Evolutionary conservation across 2,113 vertebrate genomes (phyloP).

Genomic region (Reinhardtius hippoglossoides): DNA sequence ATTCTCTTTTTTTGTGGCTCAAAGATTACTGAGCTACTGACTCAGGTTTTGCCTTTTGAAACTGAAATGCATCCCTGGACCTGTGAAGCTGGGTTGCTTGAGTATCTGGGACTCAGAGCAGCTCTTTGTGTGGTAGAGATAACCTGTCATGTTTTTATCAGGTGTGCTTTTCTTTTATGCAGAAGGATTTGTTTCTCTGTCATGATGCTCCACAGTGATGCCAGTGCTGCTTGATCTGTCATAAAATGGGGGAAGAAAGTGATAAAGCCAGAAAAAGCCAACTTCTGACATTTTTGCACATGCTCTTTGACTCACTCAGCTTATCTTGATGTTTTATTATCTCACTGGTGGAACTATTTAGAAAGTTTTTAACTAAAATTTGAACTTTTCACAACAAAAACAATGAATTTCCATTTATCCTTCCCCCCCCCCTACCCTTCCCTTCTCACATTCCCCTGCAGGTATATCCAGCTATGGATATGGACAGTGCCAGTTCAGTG

Average conservation of each 20-base stretch:
- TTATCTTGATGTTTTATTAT: slow-evolving; percentile 35
- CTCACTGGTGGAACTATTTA: slow-evolving; percentile 22
- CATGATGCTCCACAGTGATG: slow-evolving; percentile 34
- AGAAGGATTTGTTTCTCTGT: slow-evolving; percentile 30
- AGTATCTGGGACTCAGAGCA: slow-evolving; percentile 20
- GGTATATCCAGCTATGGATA: slow-evolving; percentile 88
- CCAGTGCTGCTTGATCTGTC: slow-evolving; percentile 41
- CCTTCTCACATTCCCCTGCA: slow-evolving; percentile 38
- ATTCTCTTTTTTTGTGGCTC: no score
- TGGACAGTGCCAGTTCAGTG: slow-evolving; percentile 92
- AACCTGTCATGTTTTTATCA: slow-evolving; percentile 33
- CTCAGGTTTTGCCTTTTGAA: slow-evolving; percentile 24
- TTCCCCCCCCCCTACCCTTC: neutral
- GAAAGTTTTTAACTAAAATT: neutral
- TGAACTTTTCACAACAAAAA: slow-evolving; percentile 34
- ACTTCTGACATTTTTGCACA: no score
- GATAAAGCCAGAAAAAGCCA: slow-evolving; percentile 28
- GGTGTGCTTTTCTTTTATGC: slow-evolving; percentile 40
- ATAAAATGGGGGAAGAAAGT: slow-evolving; percentile 31
- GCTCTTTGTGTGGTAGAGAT: slow-evolving; percentile 14
- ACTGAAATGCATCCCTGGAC: slow-evolving; percentile 37
- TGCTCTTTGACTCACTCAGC: slow-evolving; percentile 29
- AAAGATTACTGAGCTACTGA: slow-evolving; percentile 5
- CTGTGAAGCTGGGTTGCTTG: slow-evolving; percentile 31
- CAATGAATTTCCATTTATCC: slow-evolving; percentile 6